Percentiles rank a stretch among this genome's conserved stretches.
Conservation (phyloP, 1,140 invertebrate species). For the Thereuonema tuberculata region DNA sequence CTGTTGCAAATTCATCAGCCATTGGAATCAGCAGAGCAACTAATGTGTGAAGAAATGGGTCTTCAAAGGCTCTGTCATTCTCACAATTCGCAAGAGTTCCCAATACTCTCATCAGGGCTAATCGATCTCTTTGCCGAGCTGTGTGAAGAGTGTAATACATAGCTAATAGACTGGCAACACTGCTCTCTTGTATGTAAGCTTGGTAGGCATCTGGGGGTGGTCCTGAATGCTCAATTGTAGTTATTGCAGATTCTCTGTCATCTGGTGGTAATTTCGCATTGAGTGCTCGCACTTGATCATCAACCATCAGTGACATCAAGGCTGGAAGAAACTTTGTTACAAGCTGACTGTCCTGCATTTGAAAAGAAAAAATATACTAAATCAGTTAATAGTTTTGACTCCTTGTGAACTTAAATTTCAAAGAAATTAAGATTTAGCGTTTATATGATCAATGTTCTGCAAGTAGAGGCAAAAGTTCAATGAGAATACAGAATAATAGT, state of each 20-base stretch:
- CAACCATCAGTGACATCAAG: constrained; percentile 88
- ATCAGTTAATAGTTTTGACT: neutral
- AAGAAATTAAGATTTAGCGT: neutral
- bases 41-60: constrained; percentile 85
- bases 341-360: constrained; percentile 59
- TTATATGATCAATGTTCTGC: too few relatives aligned
- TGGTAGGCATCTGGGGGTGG: constrained; percentile 84
- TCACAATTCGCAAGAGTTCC: constrained; percentile 80
- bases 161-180: constrained; percentile 76
- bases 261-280: constrained; percentile 82
- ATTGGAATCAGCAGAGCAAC: constrained; percentile 77
- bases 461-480: too few relatives aligned
- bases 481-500: too few relatives aligned
- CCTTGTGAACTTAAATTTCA: neutral
- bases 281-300: constrained; percentile 81
- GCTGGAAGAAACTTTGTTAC: constrained; percentile 91
- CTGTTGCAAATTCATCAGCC: constrained; percentile 79
- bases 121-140: constrained; percentile 61
- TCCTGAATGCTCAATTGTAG: constrained; percentile 85
- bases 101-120: constrained; percentile 70
- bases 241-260: constrained; percentile 79
- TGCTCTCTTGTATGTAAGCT: constrained; percentile 74
- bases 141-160: constrained; percentile 91
- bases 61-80: constrained; percentile 80
- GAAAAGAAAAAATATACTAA: constrained; percentile 1